Percentiles rank a stretch among this genome's conserved stretches.
Conservation (phyloP, 2,888 invertebrate species). For the Lymantria dispar region DNA sequence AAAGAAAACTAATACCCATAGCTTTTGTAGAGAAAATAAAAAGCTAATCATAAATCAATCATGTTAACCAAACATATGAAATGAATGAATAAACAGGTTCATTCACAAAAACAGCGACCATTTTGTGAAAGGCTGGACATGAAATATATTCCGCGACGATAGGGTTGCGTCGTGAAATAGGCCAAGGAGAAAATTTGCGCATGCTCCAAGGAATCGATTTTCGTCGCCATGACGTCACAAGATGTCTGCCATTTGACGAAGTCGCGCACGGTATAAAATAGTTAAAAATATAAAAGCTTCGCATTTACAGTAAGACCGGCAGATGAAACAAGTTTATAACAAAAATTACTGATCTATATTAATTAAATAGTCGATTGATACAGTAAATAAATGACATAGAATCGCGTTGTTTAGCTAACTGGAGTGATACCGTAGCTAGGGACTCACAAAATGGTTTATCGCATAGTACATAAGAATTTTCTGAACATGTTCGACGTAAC, state of each 20-base stretch:
- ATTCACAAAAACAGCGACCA: constrained; percentile 70
- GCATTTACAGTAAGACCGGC: constrained; percentile 48
- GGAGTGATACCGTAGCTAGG: constrained; percentile 53
- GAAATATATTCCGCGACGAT: constrained; percentile 52
- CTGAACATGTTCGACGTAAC: constrained; percentile 45
- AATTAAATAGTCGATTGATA: constrained; percentile 20
- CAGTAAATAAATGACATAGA: constrained; percentile 39
- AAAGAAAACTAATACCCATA: neutral
- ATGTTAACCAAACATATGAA: constrained; percentile 32
- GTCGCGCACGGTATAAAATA: constrained; percentile 62
- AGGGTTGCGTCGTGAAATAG: constrained; percentile 54
- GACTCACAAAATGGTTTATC: constrained; percentile 54
- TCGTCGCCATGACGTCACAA: constrained; percentile 71
- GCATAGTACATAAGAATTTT: constrained; percentile 49
- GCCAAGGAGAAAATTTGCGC: constrained; percentile 71
- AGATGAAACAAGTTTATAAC: constrained; percentile 49
- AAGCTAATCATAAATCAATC: constrained; percentile 9
- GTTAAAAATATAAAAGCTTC: constrained; percentile 54
- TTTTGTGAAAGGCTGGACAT: constrained; percentile 53
- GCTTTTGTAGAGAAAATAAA: too few relatives aligned
- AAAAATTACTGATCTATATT: constrained; percentile 45
- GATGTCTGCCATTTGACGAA: constrained; percentile 59
- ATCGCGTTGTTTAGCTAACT: constrained; percentile 34
- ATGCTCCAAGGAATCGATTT: constrained; percentile 72
- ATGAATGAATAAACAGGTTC: constrained; percentile 55